Evolutionary conservation across 1,140 invertebrate species (phyloP).

Genomic region (Medauroidea extradentata): DNA sequence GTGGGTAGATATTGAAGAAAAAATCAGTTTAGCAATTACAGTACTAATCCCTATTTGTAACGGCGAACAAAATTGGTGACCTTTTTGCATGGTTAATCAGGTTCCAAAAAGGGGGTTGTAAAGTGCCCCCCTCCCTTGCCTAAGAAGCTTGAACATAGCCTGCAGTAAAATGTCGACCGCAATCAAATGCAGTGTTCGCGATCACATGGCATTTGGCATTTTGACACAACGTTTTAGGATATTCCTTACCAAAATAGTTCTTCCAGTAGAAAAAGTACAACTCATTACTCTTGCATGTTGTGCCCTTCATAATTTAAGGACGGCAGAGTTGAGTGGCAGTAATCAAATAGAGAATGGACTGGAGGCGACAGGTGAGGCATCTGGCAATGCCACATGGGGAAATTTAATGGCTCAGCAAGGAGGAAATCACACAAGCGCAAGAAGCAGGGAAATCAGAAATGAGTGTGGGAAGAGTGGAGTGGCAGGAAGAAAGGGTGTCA

Average conservation of each 20-base stretch:
- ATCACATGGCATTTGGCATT: conserved; percentile 49
- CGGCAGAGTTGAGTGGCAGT: background rate
- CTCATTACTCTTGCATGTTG: conserved; percentile 2
- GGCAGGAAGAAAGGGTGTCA: background rate
- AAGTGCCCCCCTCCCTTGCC: too few species aligned
- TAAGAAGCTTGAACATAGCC: too few species aligned
- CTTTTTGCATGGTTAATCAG: too few species aligned
- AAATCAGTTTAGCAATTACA: too few species aligned
- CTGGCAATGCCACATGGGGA: background rate
- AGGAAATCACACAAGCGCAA: background rate
- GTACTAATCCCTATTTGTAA: too few species aligned
- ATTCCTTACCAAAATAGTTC: conserved; percentile 20
- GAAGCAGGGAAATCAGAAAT: background rate
- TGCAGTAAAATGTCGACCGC: too few species aligned
- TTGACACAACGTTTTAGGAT: conserved; percentile 40
- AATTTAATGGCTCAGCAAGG: background rate
- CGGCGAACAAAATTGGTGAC: too few species aligned
- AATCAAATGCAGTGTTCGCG: too few species aligned
- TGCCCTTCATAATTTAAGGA: background rate
- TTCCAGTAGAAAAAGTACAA: background rate
- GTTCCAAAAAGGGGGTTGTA: too few species aligned
- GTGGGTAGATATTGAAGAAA: too few species aligned
- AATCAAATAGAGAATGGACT: background rate
- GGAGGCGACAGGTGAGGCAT: background rate
- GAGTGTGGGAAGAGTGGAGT: background rate